These are phyloP conservation scores for Orchestes rusci DNA, from an alignment of 2,888 invertebrate species.

Conservation along the genomic window DNA sequence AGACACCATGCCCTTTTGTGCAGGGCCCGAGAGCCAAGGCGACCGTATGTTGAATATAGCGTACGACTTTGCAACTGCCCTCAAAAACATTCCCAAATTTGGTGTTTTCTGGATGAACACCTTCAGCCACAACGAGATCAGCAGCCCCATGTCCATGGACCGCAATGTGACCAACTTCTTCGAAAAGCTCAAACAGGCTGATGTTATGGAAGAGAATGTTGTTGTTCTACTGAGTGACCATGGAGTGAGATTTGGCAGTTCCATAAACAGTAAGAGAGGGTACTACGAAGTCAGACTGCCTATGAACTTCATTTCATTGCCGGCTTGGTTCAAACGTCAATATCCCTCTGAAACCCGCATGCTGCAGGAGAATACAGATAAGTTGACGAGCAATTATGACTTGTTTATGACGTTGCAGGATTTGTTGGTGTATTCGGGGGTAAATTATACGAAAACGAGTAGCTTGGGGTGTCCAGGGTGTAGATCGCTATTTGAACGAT, in stretches of 20 bases:
- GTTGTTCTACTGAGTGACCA: slow-evolving; percentile 73
- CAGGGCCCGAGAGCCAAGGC: slow-evolving; percentile 50
- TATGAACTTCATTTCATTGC: slow-evolving; percentile 62
- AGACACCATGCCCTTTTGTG: slow-evolving; percentile 42
- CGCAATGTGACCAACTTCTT: slow-evolving; percentile 54
- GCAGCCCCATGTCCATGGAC: slow-evolving; percentile 62
- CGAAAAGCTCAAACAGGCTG: slow-evolving; percentile 50
- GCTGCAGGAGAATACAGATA: slow-evolving; percentile 55
- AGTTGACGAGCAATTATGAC: slow-evolving; percentile 70
- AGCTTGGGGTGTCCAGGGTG: slow-evolving; percentile 59
- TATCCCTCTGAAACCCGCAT: slow-evolving; percentile 52
- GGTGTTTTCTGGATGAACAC: slow-evolving; percentile 77
- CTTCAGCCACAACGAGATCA: slow-evolving; percentile 65
- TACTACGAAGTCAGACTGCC: slow-evolving; percentile 77
- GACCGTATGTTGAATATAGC: slow-evolving; percentile 66
- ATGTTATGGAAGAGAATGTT: slow-evolving; percentile 58
- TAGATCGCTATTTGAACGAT: slow-evolving; percentile 54
- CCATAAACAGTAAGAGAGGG: slow-evolving; percentile 53
- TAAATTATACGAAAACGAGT: slow-evolving; percentile 31
- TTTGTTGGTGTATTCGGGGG: slow-evolving; percentile 49
- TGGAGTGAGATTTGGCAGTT: slow-evolving; percentile 68
- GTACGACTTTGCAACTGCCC: slow-evolving; percentile 57
- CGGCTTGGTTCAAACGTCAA: slow-evolving; percentile 52
- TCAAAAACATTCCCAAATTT: slow-evolving; percentile 57
- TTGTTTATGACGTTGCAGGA: slow-evolving; percentile 66